A percentile compares a stretch with the other conserved stretches of the same genome.
phyloP scores from a whole-genome alignment of 1,140 invertebrate genomes.

The Drosophila sp. region DNA sequence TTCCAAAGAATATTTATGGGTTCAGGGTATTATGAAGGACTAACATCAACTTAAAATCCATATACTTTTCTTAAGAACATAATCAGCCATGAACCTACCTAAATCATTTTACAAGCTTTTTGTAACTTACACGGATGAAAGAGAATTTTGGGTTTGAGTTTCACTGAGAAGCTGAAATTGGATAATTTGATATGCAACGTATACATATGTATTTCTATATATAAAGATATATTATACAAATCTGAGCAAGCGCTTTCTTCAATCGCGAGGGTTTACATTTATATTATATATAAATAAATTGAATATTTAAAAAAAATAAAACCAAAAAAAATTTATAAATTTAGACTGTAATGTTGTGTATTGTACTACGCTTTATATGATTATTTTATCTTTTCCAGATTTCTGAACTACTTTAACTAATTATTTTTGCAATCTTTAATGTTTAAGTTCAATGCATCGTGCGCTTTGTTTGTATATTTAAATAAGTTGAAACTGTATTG shows the following conservation, averaged over 20 bases:
- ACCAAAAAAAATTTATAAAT: conserved; percentile 42
- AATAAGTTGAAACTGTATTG: conserved; percentile 68
- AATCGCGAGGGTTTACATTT: conserved; percentile 61
- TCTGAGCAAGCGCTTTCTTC: conserved; percentile 62
- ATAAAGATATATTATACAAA: conserved; percentile 58
- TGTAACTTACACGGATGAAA: conserved; percentile 39
- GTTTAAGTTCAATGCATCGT: conserved; percentile 61
- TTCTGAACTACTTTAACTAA: conserved; percentile 38
- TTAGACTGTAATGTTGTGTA: conserved; percentile 73
- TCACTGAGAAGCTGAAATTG: conserved; percentile 31
- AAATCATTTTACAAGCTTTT: conserved; percentile 70
- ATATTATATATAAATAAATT: conserved; percentile 55
- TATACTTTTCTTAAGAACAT: conserved; percentile 45
- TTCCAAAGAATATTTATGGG: conserved; percentile 3
- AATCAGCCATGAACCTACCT: conserved; percentile 73
- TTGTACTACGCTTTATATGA: conserved; percentile 62
- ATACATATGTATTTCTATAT: conserved; percentile 76
- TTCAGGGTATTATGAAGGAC: neutral
- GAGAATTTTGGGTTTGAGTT: conserved; percentile 34
- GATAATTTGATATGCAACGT: conserved; percentile 73
- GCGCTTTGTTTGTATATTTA: conserved; percentile 71
- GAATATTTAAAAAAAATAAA: conserved; percentile 38
- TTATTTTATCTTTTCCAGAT: conserved; percentile 37
- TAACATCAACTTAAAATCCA: conserved; percentile 26
- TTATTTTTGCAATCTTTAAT: conserved; percentile 61